Percentiles rank a stretch among this genome's conserved stretches.
Conservation (phyloP, 2,113 vertebrate species). For the Pycnonotus jocosus region DNA sequence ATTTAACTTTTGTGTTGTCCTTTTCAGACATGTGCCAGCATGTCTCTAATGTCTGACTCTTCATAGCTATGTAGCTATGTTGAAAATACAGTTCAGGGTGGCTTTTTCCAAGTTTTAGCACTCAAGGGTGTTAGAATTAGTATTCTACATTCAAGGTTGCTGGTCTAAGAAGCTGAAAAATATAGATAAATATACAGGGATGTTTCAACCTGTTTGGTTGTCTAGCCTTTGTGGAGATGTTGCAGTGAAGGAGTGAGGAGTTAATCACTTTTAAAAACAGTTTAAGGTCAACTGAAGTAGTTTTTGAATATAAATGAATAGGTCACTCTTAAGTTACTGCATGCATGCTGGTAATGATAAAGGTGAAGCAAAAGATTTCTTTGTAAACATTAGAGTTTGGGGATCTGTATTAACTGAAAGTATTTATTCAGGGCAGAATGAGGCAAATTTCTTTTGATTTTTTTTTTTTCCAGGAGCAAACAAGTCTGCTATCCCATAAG, state of each 20-base stretch:
- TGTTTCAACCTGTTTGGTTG: not conserved
- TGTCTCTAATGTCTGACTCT: not conserved
- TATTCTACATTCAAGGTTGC: not conserved
- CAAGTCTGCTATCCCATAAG: not conserved
- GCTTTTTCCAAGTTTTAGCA: not conserved
- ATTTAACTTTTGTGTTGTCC: not conserved
- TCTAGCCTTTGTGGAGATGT: not conserved
- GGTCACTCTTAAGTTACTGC: not conserved
- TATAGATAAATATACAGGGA: not conserved
- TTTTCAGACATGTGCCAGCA: not conserved
- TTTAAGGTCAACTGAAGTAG: not conserved
- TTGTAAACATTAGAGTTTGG: not conserved
- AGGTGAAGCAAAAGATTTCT: not conserved
- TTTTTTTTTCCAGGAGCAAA: not conserved
- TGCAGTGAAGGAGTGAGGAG: not conserved
- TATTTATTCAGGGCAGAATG: not conserved
- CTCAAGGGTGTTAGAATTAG: not conserved
- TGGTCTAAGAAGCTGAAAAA: not conserved
- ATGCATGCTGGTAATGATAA: not conserved
- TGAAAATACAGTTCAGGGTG: not conserved
- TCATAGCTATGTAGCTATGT: not conserved
- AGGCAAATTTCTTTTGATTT: not conserved
- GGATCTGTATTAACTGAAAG: not conserved
- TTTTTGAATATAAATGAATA: not conserved
- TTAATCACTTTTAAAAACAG: not conserved